phyloP scores from a whole-genome alignment of 1,140 invertebrate genomes.

The Apis florea region DNA sequence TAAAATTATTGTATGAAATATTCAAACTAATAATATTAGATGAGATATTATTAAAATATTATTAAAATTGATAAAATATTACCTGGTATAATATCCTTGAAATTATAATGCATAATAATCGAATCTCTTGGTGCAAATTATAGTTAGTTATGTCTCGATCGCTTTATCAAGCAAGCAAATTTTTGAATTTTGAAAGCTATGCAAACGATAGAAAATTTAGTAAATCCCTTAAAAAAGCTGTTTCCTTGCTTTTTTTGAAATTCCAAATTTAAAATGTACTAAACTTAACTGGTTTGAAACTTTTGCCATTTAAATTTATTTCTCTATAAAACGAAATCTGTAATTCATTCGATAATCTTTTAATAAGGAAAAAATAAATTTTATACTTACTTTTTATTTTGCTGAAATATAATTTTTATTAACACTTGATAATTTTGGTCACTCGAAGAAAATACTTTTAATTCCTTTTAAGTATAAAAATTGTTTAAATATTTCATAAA shows the following conservation, averaged over 20 bases:
- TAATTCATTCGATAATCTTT: not conserved
- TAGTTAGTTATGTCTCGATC: not conserved
- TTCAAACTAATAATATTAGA: no score
- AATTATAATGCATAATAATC: not conserved
- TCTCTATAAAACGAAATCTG: not conserved
- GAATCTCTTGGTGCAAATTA: not conserved
- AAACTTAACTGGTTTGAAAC: not conserved
- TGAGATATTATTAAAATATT: no score
- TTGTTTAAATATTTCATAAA: no score
- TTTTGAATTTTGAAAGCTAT: constrained; percentile 10
- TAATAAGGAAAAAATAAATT: not conserved
- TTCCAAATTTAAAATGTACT: not conserved
- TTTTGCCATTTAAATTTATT: not conserved
- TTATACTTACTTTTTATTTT: not conserved
- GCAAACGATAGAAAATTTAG: not conserved
- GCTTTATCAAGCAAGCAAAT: not conserved
- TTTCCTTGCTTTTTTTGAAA: not conserved
- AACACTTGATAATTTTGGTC: not conserved
- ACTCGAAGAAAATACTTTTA: no score
- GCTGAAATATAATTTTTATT: not conserved
- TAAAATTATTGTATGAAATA: no score
- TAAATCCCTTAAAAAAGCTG: not conserved
- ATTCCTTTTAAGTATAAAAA: no score
- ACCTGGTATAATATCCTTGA: no score
- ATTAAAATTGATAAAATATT: no score